Conservation (phyloP, 2,888 invertebrate species). For the Adineta ricciae region DNA sequence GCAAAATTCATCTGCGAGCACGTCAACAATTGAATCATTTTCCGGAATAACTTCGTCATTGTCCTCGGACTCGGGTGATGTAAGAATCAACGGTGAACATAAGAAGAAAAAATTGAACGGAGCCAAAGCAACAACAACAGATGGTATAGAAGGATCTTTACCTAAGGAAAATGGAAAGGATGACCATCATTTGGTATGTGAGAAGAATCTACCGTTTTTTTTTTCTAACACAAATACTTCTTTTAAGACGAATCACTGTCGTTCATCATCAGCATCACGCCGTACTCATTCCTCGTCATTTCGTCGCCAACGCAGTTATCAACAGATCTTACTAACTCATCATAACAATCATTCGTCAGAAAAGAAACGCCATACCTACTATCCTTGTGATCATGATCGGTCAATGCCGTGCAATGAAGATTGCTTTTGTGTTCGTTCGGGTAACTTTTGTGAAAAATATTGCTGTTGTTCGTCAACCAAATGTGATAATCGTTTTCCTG, state of each 20-base stretch:
- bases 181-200: not conserved
- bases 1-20: not conserved
- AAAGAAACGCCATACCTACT: conserved; percentile 23
- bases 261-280: not conserved
- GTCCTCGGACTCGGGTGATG: not conserved
- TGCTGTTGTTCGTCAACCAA: conserved; percentile 64
- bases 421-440: conserved; percentile 68
- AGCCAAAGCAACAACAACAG: not conserved
- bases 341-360: conserved; percentile 11
- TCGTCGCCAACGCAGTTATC: not conserved
- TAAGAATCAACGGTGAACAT: not conserved
- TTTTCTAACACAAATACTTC: no score
- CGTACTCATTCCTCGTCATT: not conserved
- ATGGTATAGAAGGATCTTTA: not conserved
- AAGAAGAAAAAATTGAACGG: not conserved
- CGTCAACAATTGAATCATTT: not conserved
- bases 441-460: conserved; percentile 97
- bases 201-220: not conserved
- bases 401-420: conserved; percentile 70
- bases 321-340: not conserved
- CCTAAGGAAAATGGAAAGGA: not conserved
- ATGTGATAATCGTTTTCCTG: conserved; percentile 83
- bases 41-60: not conserved
- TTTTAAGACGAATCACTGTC: not conserved
- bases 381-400: conserved; percentile 77